Base-by-base conservation (phyloP, 2,888 invertebrate species). In the Alloplasta piceator region DNA sequence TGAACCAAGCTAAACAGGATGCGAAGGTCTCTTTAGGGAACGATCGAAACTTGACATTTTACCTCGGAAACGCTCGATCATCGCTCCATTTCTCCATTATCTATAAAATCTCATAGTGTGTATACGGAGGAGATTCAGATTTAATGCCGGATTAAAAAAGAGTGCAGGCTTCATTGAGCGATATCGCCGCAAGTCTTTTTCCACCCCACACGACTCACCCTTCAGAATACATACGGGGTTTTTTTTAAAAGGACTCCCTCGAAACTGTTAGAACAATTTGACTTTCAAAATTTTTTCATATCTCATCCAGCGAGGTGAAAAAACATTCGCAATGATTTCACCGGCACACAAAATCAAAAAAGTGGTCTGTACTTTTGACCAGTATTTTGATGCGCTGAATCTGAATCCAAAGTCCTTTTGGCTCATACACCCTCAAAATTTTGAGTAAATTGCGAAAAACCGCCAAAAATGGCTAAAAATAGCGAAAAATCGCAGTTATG, bases 1-100 rank as follows among this genome's bases (percentile, higher is more conserved):
- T 26, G 36, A 56, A 39, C 52, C 61, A 10, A 66, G 43, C 64
- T 26, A 3, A 63, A 73, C 46, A n/a, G 56, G 58, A 58, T 50
- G 46, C 56, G 10, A 3, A 58, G n/a, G 60, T 52, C 52, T 66
- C 10, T 61, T 7, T 9, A n/a, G 14, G 41, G 26, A 50, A 14
- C 36, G n/a, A 39, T 66, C 58, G 46, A 70, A 70, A 66, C 66
- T 71, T 56, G 43, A 56, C 64, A 48, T 70, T 76, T 71, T 26
- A 63, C 9, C 71, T 39, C 71, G 38, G 26, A 60, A 39, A 75
- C 61, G 55, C 48, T 48, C 66, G 61, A 66, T 56, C 61, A 63
- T 72, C 66, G 36, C 68, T 58, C 26, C 56, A 58, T 48, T 77
- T 70, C 10, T 71, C 14, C 50, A 56, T 55, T 39, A 48, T 71